Evolutionary conservation across 2,888 invertebrate species (phyloP).

Genomic region (Calameuta idolon): DNA sequence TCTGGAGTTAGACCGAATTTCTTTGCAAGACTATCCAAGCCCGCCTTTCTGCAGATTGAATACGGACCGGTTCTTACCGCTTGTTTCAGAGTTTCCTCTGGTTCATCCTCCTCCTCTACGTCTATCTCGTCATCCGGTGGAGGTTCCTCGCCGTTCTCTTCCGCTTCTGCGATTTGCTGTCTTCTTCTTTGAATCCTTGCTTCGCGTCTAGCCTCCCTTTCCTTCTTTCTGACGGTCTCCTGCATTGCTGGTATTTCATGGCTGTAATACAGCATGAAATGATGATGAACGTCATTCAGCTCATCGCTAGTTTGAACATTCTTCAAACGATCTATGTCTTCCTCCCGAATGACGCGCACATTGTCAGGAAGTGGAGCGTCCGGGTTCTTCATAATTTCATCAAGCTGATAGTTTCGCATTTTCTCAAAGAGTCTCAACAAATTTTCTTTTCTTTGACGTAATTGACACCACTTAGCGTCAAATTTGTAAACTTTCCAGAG

Average conservation of each 20-base stretch:
- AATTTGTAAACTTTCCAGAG: conserved; percentile 98
- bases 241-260: conserved; percentile 87
- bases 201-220: conserved; percentile 73
- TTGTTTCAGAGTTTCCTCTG: conserved; percentile 79
- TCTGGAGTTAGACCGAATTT: conserved; percentile 94
- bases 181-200: conserved; percentile 68
- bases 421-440: conserved; percentile 86
- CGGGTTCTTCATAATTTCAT: conserved; percentile 82
- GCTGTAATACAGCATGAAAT: conserved; percentile 93
- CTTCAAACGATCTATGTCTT: conserved; percentile 84
- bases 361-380: conserved; percentile 88
- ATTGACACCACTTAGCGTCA: conserved; percentile 95
- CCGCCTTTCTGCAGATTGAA: conserved; percentile 86
- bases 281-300: conserved; percentile 91
- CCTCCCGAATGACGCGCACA: conserved; percentile 84
- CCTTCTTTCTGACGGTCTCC: conserved; percentile 76
- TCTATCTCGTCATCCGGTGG: conserved; percentile 73
- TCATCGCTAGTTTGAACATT: conserved; percentile 89
- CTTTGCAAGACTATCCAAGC: conserved; percentile 86
- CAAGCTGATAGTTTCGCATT: conserved; percentile 92
- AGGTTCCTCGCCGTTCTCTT: conserved; percentile 74
- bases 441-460: conserved; percentile 86
- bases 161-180: conserved; percentile 73
- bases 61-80: conserved; percentile 91
- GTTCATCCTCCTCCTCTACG: conserved; percentile 69